phyloP scores from a whole-genome alignment of 2,797 vertebrate genomes.

The Sardinella longiceps region DNA sequence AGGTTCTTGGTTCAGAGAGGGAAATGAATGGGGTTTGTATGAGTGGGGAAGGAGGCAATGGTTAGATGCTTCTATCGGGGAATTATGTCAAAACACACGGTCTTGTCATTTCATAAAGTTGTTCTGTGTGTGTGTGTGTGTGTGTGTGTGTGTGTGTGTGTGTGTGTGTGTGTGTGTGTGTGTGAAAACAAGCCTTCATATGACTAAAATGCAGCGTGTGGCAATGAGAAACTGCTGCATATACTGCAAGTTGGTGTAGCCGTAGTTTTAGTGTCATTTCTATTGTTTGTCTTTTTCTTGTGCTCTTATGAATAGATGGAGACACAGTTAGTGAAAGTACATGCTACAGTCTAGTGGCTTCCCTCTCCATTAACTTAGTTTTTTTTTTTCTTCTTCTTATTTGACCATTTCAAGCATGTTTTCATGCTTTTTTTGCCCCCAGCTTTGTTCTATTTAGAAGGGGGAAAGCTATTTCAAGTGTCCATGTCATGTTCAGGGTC shows the following conservation, averaged over 20 bases:
- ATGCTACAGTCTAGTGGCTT: not conserved
- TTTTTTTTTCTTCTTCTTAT: too few relatives aligned
- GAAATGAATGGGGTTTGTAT: not conserved
- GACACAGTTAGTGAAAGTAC: not conserved
- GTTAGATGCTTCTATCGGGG: not conserved
- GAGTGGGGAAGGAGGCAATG: not conserved
- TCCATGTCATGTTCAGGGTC: not conserved
- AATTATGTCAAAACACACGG: not conserved
- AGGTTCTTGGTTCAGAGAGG: not conserved
- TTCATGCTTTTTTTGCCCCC: too few relatives aligned
- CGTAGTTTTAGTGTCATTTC: not conserved
- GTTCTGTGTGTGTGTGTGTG: not conserved
- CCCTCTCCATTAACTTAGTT: not conserved
- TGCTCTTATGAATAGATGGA: not conserved
- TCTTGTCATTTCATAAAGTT: slow-evolving; percentile 2
- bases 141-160: not conserved
- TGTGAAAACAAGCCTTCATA: slow-evolving; percentile 15
- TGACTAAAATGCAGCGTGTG: slow-evolving; percentile 12
- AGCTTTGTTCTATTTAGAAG: too few relatives aligned
- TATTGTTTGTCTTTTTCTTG: not conserved
- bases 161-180: not conserved
- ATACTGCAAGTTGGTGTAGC: not conserved
- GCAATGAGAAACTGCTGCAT: not conserved
- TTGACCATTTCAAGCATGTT: not conserved
- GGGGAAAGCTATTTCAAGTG: not conserved